phyloP scores from a whole-genome alignment of 2,797 vertebrate genomes.

The Hippocampus kuda region DNA sequence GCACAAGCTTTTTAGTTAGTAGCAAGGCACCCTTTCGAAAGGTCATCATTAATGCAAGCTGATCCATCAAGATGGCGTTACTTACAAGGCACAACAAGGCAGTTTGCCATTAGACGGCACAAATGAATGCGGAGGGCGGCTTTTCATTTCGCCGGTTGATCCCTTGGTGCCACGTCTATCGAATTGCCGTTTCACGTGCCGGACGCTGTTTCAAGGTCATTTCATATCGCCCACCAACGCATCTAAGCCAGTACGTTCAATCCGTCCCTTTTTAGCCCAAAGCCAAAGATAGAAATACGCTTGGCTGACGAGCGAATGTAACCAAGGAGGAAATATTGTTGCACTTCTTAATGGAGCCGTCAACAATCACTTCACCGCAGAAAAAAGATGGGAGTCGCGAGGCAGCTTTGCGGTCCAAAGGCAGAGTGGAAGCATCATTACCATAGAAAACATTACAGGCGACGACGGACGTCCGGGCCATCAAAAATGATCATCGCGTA shows the following conservation, averaged over 20 bases:
- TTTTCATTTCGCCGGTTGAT: slow-evolving; percentile 41
- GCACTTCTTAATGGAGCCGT: slow-evolving; percentile 56
- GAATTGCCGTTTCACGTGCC: slow-evolving; percentile 9
- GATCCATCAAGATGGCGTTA: slow-evolving; percentile 9
- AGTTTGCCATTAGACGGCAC: slow-evolving; percentile 20
- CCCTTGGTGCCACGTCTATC: slow-evolving; percentile 21
- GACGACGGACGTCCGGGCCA: slow-evolving; percentile 54
- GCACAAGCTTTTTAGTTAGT: neutral
- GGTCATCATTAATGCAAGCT: slow-evolving; percentile 3
- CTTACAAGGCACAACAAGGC: slow-evolving; percentile 19
- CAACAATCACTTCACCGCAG: slow-evolving; percentile 56
- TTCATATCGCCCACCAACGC: slow-evolving; percentile 22
- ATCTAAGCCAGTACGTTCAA: slow-evolving; percentile 46
- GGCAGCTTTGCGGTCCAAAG: slow-evolving; percentile 42
- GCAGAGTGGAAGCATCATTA: slow-evolving; percentile 60
- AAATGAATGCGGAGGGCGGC: slow-evolving; percentile 33
- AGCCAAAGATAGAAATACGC: slow-evolving; percentile 51
- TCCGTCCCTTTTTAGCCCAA: slow-evolving; percentile 14
- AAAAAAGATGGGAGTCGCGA: slow-evolving; percentile 33
- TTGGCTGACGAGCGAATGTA: slow-evolving; percentile 38
- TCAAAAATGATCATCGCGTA: slow-evolving; percentile 66
- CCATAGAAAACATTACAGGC: slow-evolving; percentile 58
- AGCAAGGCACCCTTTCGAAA: slow-evolving; percentile 7
- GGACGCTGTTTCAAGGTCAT: slow-evolving; percentile 50
- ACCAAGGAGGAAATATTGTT: slow-evolving; percentile 42